Evolutionary conservation across 2,797 vertebrate genomes (phyloP), one percentile per base, ranked within the genome.

Genomic region (Emydoidea blandingii): DNA sequence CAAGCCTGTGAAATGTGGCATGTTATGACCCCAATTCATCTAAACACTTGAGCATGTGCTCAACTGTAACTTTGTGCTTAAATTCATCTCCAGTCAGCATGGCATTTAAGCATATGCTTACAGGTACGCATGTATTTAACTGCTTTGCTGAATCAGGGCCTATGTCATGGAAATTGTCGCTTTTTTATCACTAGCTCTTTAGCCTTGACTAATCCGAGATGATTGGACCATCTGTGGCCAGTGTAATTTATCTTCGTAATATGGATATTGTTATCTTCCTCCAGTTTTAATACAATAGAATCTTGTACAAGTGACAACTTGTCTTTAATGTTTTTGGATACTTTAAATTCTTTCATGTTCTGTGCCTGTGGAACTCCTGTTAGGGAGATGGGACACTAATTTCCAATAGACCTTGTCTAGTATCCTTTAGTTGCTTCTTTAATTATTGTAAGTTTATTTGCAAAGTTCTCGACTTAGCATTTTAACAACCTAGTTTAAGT

Each of bases 351-450:
- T 27, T 57, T 16, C 79, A 27, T 65, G 27, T 18, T 27, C 62
- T 37, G 49, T 23, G 8, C 0, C 19, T 16, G 49, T 79, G 62
- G 37, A 41, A 34, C 78, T 81, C 0, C 0, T 49, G 62, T 87
- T 81, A 80, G 72, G 78, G 59, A 85, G 76, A 68, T 25, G 2
- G 34, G 49, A 27, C 72, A 31, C 27, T 44, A 29, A 15, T 25
- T 76, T 76, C 72, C 25, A 44, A 16, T 37, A 76, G 79, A 8
- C 12, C 90, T 50, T 7, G 3, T 68, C 88, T n/a, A 44, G 62
- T 27, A 88, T 34, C 5, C 0, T 0, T n/a, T 79, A 81, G 76
- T 41, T 29, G 83, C 10, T 18, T 56, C 29, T n/a, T 29, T 34
- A 25, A 47, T 34, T 76, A 74, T 25, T 1, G 21, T 27, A 47